phyloP scores from a whole-genome alignment of 2,888 invertebrate genomes.

The Ptilodon capucinus region DNA sequence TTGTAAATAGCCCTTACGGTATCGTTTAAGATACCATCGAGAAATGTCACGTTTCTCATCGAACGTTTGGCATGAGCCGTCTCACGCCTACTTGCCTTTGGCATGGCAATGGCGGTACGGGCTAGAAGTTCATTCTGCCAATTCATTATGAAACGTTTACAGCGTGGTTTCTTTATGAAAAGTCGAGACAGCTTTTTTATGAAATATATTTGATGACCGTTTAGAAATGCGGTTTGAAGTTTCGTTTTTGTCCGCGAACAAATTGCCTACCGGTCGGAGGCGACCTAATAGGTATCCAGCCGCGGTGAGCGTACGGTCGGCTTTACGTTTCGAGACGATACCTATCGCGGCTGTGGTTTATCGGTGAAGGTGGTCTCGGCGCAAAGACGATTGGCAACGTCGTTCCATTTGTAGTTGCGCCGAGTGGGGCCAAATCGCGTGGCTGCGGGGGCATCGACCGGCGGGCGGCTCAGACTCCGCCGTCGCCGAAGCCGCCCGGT shows the following conservation, averaged over 20 bases:
- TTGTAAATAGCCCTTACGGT: conserved; percentile 24
- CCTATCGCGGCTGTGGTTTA: conserved; percentile 9
- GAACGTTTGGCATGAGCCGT: conserved; percentile 60
- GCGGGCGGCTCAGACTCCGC: conserved; percentile 78
- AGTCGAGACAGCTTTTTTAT: conserved; percentile 12
- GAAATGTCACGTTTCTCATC: conserved; percentile 50
- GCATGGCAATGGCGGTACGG: conserved; percentile 47
- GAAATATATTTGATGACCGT: conserved; percentile 7
- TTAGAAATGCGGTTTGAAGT: conserved; percentile 9
- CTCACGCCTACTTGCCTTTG: conserved; percentile 61
- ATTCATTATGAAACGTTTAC: conserved; percentile 46
- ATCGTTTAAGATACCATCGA: conserved; percentile 38
- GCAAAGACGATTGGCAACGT: conserved; percentile 43
- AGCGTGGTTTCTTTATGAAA: conserved; percentile 14
- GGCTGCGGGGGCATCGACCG: conserved; percentile 77
- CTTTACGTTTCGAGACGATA: neutral
- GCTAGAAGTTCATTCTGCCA: conserved; percentile 45
- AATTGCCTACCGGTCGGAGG: conserved; percentile 2
- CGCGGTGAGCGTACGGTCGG: neutral
- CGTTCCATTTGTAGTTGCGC: conserved; percentile 62
- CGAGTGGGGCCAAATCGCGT: conserved; percentile 71
- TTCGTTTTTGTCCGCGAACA: conserved; percentile 10
- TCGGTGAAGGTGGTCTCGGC: conserved; percentile 23
- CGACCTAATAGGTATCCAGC: neutral
- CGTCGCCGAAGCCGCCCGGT: conserved; percentile 61